Evolutionary conservation across 2,113 vertebrate genomes (phyloP), one percentile per base, ranked within the genome.

Genomic region (Clarias gariepinus): DNA sequence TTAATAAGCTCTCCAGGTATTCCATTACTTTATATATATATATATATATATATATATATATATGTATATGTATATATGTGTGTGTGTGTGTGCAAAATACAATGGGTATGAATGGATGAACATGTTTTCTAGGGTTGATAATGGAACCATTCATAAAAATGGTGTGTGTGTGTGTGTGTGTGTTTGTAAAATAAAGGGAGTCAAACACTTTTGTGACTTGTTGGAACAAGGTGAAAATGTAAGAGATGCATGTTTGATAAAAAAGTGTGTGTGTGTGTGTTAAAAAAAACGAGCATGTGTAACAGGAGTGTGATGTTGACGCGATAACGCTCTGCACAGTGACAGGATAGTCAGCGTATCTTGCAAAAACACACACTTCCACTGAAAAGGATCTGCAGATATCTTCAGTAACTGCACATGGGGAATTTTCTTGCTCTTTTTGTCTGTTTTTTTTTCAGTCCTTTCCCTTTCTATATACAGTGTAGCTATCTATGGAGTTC

Each of bases 191-290:
- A 61, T 25, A 57, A 84, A 74, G 41, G 23, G 57, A 73, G 74
- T 18, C 47, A 57, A 76, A 28, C 8, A 21, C 33, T 47, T 25
- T 9, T 55, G 53, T 79, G 84, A 63, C 74, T 63, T 78, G 84
- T 83, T 76, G 61, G 52, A 64, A 79, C 74, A 84, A 69, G 83
- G 63, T 57, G 21, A 66, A 83, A 76, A 63, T 79, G 52, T 69
- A 66, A 79, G 36, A 77, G 53, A 64, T 47, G 69, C 6, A 13
- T 16, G 74, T 60, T 68, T n/a, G 82, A 73, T 79, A 25, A 61
- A 28, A 69, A 21, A 4, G 41, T 52, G 41, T 76, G 71, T 74
- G 36, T 64, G 58, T 68, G 74, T 80, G 85, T 53, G 47, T n/a
- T 30, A 53, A 1, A 3, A 11, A 30, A 76, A n/a, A 52, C 25